A percentile compares a stretch with the other conserved stretches of the same genome.
phyloP scores from a whole-genome alignment of 2,797 vertebrate species.

The Channallabes apus region DNA sequence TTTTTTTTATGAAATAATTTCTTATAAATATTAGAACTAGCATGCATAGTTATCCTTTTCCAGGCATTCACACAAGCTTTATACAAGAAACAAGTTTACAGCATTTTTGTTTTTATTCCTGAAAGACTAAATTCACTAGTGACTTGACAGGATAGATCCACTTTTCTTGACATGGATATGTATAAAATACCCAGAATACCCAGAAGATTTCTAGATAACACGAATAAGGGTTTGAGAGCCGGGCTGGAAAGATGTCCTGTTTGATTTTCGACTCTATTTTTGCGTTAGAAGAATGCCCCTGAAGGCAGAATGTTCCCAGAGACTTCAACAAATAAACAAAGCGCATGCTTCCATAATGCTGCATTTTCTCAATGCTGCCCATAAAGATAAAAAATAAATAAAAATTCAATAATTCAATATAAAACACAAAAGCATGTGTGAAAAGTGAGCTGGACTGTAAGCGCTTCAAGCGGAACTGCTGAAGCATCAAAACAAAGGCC shows the following conservation, averaged over 20 bases:
- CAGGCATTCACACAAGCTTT: not conserved
- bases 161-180: not conserved
- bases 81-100: not conserved
- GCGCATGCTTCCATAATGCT: not conserved
- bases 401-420: conserved; percentile 10
- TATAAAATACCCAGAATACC: not conserved
- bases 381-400: not conserved
- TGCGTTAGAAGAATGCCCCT: not conserved
- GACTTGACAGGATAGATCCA: not conserved
- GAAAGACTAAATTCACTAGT: not conserved
- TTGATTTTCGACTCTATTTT: not conserved
- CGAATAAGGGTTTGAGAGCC: not conserved
- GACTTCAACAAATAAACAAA: not conserved
- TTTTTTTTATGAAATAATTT: too few relatives aligned
- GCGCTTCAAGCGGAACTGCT: not conserved
- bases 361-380: not conserved
- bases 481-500: not conserved
- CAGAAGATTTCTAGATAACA: not conserved
- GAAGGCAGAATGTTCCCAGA: not conserved
- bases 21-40: not conserved
- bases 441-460: not conserved
- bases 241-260: not conserved
- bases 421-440: not conserved
- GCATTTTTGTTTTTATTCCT: not conserved
- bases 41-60: not conserved